Conservation (phyloP, 2,888 invertebrate genomes). For the Rhyacophila evoluta region DNA sequence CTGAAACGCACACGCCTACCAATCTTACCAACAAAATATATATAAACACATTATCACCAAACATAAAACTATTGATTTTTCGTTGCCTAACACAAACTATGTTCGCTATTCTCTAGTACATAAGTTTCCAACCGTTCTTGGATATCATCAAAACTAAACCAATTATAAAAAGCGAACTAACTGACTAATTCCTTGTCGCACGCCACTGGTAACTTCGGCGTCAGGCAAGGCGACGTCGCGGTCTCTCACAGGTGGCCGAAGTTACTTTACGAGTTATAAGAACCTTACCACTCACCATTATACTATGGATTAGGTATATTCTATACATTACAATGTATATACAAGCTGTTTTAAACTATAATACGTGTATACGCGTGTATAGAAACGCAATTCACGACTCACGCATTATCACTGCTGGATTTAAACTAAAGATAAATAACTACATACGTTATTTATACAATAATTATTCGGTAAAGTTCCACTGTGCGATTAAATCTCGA, state of each 20-base stretch:
- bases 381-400: too few relatives aligned
- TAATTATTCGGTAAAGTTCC: too few relatives aligned
- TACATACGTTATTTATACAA: too few relatives aligned
- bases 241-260: conserved; percentile 17
- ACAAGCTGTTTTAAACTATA: too few relatives aligned
- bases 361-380: too few relatives aligned
- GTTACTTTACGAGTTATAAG: not conserved
- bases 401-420: too few relatives aligned
- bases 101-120: not conserved
- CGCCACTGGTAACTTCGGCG: not conserved
- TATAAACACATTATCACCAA: not conserved
- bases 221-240: conserved; percentile 21
- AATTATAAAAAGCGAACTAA: not conserved
- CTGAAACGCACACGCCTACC: too few relatives aligned
- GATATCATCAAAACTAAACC: not conserved
- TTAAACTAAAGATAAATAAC: too few relatives aligned
- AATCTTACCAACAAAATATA: not conserved
- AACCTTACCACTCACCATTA: not conserved
- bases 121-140: not conserved
- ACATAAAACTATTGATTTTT: not conserved
- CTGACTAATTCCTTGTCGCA: not conserved
- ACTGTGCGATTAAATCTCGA: too few relatives aligned
- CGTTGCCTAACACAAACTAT: not conserved
- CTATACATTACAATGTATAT: too few relatives aligned
- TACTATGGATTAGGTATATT: not conserved